Evolutionary conservation across 2,113 vertebrate species (phyloP), one percentile per base, ranked within the genome.

Genomic region (Callocephalon fimbriatum): DNA sequence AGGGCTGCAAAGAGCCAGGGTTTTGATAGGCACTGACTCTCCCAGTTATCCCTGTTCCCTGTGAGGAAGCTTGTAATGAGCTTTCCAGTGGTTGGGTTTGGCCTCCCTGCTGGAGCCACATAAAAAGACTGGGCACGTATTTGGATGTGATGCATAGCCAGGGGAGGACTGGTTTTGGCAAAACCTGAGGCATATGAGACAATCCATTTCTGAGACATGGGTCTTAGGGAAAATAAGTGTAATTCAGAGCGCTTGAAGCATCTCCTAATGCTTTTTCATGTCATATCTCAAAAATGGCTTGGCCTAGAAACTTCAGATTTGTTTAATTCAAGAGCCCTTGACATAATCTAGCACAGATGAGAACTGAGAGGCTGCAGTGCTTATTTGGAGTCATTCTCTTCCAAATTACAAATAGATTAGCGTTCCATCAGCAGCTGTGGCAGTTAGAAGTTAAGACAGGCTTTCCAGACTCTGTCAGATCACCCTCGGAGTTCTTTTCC

Each of bases 221-320:
- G 79, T 96, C 84, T 96, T 97, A 94, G 73, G 81, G 89, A 95
- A 95, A 96, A 93, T 70, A 91, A 96, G 91, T 54, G 83, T 89
- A 87, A 97, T 86, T 97, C 95, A 85, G 92, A 95, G 86, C 45
- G 86, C 96, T 94, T 94, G 95, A 96, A 95, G 86, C 94, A 95
- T 95, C 94, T 97, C 95, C 95, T 97, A 97, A 97, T 97, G 97
- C 94, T 97, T 96, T 96, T 95, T 91, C 94, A 74, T 96, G 95
- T 96, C 97, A 95, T 95, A 83, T 86, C 89, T 96, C 86, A 95
- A 91, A 96, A 96, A 95, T 96, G 96, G 94, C 95, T 97, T 97
- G 97, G 96, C 97, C 97, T 97, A 97, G 97, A 97, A 97, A 97
- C 97, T 97, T 97, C 97, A 97, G 95, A 97, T 97, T 97, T 97